Percentiles rank a stretch among this genome's conserved stretches.
Evolutionary conservation across 1,140 invertebrate genomes (phyloP).

Genomic region (Hydropsyche tenuis): DNA sequence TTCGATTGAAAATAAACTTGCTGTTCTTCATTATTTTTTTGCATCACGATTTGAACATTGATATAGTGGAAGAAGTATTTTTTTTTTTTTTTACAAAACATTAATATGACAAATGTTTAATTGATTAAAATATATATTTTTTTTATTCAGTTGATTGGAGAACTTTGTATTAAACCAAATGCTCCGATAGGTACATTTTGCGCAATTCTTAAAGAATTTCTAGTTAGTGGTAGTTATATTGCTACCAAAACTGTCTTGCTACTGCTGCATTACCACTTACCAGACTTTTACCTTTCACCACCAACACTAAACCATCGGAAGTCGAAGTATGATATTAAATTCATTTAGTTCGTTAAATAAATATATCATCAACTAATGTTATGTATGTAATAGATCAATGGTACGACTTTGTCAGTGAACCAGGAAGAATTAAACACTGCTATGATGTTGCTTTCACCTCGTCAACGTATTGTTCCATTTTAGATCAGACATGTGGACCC

Average conservation of each 20-base stretch:
- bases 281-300: conserved; percentile 74
- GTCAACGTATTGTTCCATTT: conserved; percentile 80
- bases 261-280: conserved; percentile 71
- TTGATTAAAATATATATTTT: conserved; percentile 4
- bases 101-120: too few species aligned
- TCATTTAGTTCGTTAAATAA: neutral
- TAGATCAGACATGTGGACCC: conserved; percentile 81
- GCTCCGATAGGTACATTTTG: conserved; percentile 58
- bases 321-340: conserved; percentile 53
- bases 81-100: too few species aligned
- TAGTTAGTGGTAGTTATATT: conserved; percentile 74
- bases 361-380: neutral
- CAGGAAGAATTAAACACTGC: conserved; percentile 78
- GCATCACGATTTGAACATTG: conserved; percentile 74
- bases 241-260: conserved; percentile 75
- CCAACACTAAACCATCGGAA: conserved; percentile 58
- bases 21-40: conserved; percentile 80
- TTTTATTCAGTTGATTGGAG: conserved; percentile 39
- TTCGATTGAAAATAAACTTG: conserved; percentile 71
- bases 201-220: conserved; percentile 76
- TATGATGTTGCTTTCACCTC: conserved; percentile 81
- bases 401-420: conserved; percentile 61
- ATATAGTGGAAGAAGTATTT: conserved; percentile 70
- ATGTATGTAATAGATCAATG: conserved; percentile 53
- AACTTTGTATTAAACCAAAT: conserved; percentile 56